Base-by-base conservation (phyloP, 2,113 vertebrate species). In the rat (Rattus norvegicus) region DNA sequence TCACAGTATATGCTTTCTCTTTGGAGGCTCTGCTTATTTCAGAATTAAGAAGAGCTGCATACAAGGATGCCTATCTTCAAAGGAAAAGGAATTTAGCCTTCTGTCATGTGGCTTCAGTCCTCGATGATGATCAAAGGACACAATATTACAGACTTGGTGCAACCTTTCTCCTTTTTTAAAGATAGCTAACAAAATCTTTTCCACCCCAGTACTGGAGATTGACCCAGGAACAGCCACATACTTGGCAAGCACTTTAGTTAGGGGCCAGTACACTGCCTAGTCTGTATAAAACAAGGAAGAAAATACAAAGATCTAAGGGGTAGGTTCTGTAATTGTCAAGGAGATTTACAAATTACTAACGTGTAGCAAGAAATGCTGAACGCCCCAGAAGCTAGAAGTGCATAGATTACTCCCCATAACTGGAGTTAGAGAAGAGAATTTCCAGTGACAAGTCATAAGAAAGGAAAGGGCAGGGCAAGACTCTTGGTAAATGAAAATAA, bases 41-140 rank as follows among this genome's bases (percentile, higher is more conserved):
- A 91, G 63, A 91, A 79, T 30, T 22, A 22, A 94, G 79, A n/a
- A 43, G 33, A 75, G 47, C 65, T 54, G 14, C 80, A 47, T 93
- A 11, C 47, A 61, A 90, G 36, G 36, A 22, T 59, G 12, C 76
- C 30, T 22, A 28, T 75, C 92, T 90, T 13, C 8, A 39, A 28
- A 96, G n/a, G 59, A 39, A 91, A 91, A 24, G 36, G 36, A 91
- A 92, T 47, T 89, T 92, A 91, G 30, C 5, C 81, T 90, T 96
- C 49, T 83, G n/a, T 88, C 83, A 28, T 59, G 39, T 28, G 77
- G 52, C 33, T 83, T 94, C 24, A 90, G 88, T 75, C 84, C 39
- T 90, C 77, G 72, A n/a, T 86, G 39, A 91, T 72, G 65, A 73
- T 70, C 26, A 84, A 16, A 90, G 54, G 63, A 43, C n/a, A 90